These are phyloP conservation scores for Caenorhabditis uteleia DNA, from an alignment of 2,888 invertebrate species.

Conservation along the genomic window DNA sequence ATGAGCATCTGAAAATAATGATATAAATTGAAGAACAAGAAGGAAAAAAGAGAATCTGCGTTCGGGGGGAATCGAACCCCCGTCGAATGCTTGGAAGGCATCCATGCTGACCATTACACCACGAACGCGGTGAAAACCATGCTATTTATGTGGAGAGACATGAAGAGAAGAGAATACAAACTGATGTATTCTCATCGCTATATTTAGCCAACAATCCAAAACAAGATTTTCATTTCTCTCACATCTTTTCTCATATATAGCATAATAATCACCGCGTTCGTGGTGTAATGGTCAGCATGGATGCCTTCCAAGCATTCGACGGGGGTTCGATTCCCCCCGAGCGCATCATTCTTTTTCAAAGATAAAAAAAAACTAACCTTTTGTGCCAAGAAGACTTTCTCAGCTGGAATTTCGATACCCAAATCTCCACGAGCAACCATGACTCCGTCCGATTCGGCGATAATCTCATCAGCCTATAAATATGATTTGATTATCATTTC, in stretches of 20 bases:
- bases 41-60: slow-evolving; percentile 28
- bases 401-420: slow-evolving; percentile 96
- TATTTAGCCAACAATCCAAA: no score
- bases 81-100: slow-evolving; percentile 55
- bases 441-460: slow-evolving; percentile 86
- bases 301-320: slow-evolving; percentile 54
- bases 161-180: no score
- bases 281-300: slow-evolving; percentile 57
- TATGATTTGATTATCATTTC: slow-evolving; percentile 45
- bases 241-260: no score
- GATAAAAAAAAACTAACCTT: slow-evolving; percentile 74
- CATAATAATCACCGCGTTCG: no score
- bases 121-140: slow-evolving; percentile 41
- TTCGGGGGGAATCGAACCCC: slow-evolving; percentile 53
- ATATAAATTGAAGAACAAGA: background rate
- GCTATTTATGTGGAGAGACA: no score
- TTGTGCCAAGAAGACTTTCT: slow-evolving; percentile 77
- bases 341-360: slow-evolving; percentile 26
- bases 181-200: no score
- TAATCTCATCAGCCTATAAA: slow-evolving; percentile 83
- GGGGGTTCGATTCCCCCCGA: slow-evolving; percentile 51
- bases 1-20: slow-evolving; percentile 82
- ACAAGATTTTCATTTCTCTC: no score
- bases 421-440: slow-evolving; percentile 85
- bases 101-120: slow-evolving; percentile 56